These are phyloP conservation scores for Apis cerana DNA, from an alignment of 1,140 invertebrate species.

Conservation along the genomic window DNA sequence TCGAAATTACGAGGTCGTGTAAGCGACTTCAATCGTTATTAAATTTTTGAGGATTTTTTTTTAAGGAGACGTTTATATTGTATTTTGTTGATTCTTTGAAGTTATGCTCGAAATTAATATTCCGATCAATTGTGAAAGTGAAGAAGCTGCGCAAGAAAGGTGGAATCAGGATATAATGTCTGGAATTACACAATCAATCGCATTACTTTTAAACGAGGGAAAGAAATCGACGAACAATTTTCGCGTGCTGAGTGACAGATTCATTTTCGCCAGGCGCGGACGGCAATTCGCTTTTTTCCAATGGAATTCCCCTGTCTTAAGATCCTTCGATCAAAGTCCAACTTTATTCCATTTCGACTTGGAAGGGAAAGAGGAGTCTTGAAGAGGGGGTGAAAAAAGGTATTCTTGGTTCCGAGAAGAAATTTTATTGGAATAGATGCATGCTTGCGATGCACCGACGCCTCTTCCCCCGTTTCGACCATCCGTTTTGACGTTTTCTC, in stretches of 20 bases:
- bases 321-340: conserved; percentile 20
- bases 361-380: neutral
- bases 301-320: conserved; percentile 4
- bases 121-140: no score
- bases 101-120: no score
- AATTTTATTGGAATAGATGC: conserved; percentile 1
- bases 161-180: no score
- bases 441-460: neutral
- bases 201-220: neutral
- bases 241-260: conserved; percentile 72
- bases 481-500: conserved; percentile 72
- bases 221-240: neutral
- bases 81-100: no score
- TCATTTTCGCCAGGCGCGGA: conserved; percentile 66
- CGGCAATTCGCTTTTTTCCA: neutral
- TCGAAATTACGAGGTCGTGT: no score
- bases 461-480: conserved; percentile 9
- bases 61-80: no score
- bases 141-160: no score
- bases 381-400: neutral
- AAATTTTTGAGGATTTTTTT: no score
- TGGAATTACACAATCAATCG: no score
- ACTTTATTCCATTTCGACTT: neutral
- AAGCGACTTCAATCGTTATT: no score
- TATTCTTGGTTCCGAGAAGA: conserved; percentile 35